Percentiles rank a stretch among this genome's conserved stretches.
Conservation (phyloP, 2,797 vertebrate species). For the Sandelia bainsii region DNA sequence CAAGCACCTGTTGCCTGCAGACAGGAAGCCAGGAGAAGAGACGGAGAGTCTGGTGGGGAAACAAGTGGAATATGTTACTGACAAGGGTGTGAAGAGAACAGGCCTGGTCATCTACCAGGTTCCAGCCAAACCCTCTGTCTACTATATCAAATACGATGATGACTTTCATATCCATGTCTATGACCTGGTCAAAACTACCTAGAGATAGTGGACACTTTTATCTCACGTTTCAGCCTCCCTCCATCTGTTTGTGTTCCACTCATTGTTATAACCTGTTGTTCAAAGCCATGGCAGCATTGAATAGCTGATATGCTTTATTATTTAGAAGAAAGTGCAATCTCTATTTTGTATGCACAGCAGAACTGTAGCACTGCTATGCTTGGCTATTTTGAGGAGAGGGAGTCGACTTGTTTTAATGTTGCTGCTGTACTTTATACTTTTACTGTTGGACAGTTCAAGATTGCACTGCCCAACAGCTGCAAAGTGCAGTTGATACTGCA, state of each 20-base stretch:
- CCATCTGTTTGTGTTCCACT: slow-evolving; percentile 60
- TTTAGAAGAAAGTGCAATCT: slow-evolving; percentile 67
- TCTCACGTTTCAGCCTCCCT: slow-evolving; percentile 44
- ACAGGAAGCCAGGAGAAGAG: slow-evolving; percentile 88
- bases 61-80: slow-evolving; percentile 90
- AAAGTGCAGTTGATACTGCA: slow-evolving; percentile 40
- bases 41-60: slow-evolving; percentile 89
- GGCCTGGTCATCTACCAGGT: slow-evolving; percentile 90
- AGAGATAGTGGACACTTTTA: slow-evolving; percentile 68
- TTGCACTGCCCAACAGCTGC: slow-evolving; percentile 52
- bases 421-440: slow-evolving; percentile 62
- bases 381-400: slow-evolving; percentile 43
- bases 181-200: slow-evolving; percentile 90
- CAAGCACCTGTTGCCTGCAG: slow-evolving; percentile 88
- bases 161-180: slow-evolving; percentile 91
- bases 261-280: slow-evolving; percentile 54
- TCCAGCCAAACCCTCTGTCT: slow-evolving; percentile 88
- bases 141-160: slow-evolving; percentile 90
- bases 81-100: slow-evolving; percentile 88
- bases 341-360: slow-evolving; percentile 67
- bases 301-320: slow-evolving; percentile 65
- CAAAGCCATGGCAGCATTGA: slow-evolving; percentile 55
- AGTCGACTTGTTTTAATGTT: slow-evolving; percentile 49
- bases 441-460: slow-evolving; percentile 47
- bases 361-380: slow-evolving; percentile 74